phyloP scores from a whole-genome alignment of 2,888 invertebrate genomes.

The Mimachlamys varia region DNA sequence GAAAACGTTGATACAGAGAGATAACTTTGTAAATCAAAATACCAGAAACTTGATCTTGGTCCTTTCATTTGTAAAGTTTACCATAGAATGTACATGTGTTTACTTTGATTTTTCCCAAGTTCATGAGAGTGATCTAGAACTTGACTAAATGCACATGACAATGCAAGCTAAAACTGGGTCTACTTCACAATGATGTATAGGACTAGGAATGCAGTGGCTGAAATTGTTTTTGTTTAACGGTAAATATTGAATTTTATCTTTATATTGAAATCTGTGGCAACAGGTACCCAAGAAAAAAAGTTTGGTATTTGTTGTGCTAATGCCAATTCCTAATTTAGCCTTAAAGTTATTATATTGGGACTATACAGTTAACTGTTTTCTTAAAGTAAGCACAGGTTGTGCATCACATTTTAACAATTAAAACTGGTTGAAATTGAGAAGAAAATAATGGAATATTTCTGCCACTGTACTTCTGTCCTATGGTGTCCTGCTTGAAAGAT shows the following conservation, averaged over 20 bases:
- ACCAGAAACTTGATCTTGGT: background rate
- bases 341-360: too few relatives aligned
- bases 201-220: background rate
- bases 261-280: too few relatives aligned
- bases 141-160: constrained; percentile 13
- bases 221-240: background rate
- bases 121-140: constrained; percentile 2
- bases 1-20: too few relatives aligned
- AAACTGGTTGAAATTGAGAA: background rate
- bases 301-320: too few relatives aligned
- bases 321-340: too few relatives aligned
- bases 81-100: background rate
- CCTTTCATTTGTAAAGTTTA: background rate
- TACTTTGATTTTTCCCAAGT: background rate
- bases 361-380: too few relatives aligned
- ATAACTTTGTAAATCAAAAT: background rate
- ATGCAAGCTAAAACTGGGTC: constrained; percentile 18
- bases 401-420: too few relatives aligned
- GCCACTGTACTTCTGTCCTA: background rate
- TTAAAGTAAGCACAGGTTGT: too few relatives aligned
- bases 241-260: background rate
- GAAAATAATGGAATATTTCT: background rate
- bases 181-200: background rate
- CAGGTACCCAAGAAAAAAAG: too few relatives aligned
- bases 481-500: background rate